Conservation (phyloP, 2,113 vertebrate genomes). For the Prochilodus magdalenae region DNA sequence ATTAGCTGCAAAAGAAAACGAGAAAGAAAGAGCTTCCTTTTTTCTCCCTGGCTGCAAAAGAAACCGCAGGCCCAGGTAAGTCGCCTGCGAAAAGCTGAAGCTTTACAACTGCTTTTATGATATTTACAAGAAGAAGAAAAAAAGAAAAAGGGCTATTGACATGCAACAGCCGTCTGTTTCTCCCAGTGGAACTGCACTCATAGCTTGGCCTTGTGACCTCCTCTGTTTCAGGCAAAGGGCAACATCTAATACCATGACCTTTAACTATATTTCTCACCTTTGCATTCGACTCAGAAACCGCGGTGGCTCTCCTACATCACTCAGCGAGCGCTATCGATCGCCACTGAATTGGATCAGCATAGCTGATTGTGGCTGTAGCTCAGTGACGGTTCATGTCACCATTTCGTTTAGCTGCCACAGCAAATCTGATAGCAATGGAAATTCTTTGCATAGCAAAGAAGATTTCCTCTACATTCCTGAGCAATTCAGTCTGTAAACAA, state of each 20-base stretch:
- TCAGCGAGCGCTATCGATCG: background rate
- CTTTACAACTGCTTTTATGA: background rate
- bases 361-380: constrained; percentile 14
- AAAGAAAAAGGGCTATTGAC: background rate
- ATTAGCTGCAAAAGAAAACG: background rate
- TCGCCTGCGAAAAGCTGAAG: background rate
- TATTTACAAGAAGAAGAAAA: background rate
- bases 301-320: background rate
- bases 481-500: no score
- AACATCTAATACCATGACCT: constrained; percentile 31
- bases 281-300: background rate
- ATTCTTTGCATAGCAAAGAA: background rate
- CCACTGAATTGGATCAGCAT: constrained; percentile 16
- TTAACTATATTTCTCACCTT: constrained; percentile 33
- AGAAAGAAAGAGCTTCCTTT: background rate
- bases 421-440: background rate
- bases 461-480: background rate
- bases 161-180: background rate
- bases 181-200: background rate
- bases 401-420: background rate
- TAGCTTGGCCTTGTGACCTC: constrained; percentile 11
- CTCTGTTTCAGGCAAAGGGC: background rate
- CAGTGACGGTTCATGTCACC: background rate
- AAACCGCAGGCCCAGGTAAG: background rate
- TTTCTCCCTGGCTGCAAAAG: background rate